A percentile compares a stretch with the other conserved stretches of the same genome.
phyloP scores from a whole-genome alignment of 2,888 invertebrate genomes.

The Lycophotia porphyrea region DNA sequence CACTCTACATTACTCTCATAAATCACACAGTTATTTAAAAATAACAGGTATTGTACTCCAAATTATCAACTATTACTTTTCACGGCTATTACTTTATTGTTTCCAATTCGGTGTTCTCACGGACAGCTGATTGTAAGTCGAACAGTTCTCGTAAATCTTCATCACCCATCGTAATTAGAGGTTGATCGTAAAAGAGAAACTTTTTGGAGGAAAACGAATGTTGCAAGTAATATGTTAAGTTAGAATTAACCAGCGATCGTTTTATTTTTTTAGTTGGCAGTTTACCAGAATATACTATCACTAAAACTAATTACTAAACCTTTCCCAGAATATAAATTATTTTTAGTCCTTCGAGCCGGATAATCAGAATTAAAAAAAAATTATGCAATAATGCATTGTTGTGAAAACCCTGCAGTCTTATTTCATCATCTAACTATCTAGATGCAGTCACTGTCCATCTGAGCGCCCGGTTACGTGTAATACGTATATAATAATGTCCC shows the following conservation, averaged over 20 bases:
- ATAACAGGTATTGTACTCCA: conserved; percentile 33
- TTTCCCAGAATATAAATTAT: background rate
- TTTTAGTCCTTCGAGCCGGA: conserved; percentile 1
- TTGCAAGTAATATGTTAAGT: background rate
- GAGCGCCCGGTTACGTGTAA: background rate
- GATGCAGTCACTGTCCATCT: background rate
- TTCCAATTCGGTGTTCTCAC: conserved; percentile 50
- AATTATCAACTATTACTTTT: conserved; percentile 47
- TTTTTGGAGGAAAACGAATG: conserved; percentile 4
- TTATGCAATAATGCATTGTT: background rate
- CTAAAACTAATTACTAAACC: no score
- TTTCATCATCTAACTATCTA: background rate
- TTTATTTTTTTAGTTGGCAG: background rate
- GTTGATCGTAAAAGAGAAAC: conserved; percentile 53
- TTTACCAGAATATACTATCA: background rate
- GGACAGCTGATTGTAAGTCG: conserved; percentile 27
- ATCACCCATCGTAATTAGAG: conserved; percentile 46
- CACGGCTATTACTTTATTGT: conserved; percentile 51
- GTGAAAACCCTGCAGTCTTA: background rate
- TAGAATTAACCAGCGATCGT: background rate
- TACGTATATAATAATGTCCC: background rate
- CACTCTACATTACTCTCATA: conserved; percentile 4
- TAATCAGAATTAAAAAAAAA: background rate
- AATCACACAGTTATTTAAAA: conserved; percentile 18
- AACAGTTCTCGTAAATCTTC: conserved; percentile 43